Conservation (phyloP, 2,888 invertebrate species). For the Cryptocephalus primarius region DNA sequence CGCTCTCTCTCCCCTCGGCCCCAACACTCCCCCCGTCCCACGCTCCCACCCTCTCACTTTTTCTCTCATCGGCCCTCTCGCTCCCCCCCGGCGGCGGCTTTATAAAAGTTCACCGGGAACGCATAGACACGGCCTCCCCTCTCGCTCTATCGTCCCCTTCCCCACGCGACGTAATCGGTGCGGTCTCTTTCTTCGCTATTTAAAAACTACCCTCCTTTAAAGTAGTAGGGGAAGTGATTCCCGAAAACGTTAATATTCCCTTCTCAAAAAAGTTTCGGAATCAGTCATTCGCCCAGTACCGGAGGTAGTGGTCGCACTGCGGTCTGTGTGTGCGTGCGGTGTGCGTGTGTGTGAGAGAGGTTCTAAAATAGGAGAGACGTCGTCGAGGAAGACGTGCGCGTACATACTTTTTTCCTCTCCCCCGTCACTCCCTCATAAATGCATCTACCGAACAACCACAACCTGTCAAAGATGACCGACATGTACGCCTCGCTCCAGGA, state of each 20-base stretch:
- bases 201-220: conserved; percentile 40
- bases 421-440: conserved; percentile 28
- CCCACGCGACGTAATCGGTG: conserved; percentile 12
- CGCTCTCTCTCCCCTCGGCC: conserved; percentile 5
- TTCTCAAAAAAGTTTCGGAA: conserved; percentile 33
- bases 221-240: conserved; percentile 29
- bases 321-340: no score
- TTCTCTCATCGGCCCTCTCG: conserved; percentile 1
- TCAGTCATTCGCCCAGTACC: conserved; percentile 18
- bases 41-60: conserved; percentile 9
- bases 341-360: no score
- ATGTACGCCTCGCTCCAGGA: conserved; percentile 66
- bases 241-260: conserved; percentile 27
- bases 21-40: conserved; percentile 1
- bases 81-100: conserved; percentile 11
- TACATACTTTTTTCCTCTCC: no score
- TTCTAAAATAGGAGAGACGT: no score
- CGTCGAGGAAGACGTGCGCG: no score
- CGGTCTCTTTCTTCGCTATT: conserved; percentile 37
- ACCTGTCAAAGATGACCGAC: conserved; percentile 58
- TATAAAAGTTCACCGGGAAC: conserved; percentile 38
- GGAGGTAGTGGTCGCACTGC: no score
- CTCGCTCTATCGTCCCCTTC: conserved; percentile 4
- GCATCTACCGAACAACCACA: conserved; percentile 50
- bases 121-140: conserved; percentile 12